Evolutionary conservation across 2,888 invertebrate genomes (phyloP).

Genomic region (Orthosia gracilis): DNA sequence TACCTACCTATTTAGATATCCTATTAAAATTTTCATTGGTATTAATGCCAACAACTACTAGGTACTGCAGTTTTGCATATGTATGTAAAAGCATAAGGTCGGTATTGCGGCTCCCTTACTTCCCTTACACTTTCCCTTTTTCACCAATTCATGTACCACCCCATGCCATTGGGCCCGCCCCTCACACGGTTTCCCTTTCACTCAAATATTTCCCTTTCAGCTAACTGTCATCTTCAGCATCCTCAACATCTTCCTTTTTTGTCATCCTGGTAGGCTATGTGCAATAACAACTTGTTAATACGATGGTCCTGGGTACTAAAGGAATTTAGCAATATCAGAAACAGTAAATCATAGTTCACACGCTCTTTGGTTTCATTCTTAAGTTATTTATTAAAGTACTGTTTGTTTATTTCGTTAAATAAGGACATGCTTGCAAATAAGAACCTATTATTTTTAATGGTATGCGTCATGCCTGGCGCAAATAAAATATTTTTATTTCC

Average conservation of each 20-base stretch:
- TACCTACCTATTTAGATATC: too few relatives aligned
- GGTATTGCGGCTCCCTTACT: neutral
- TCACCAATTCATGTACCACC: neutral
- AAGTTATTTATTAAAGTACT: neutral
- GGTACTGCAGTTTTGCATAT: neutral
- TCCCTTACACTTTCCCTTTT: neutral
- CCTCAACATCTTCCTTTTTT: conserved; percentile 9
- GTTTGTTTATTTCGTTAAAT: too few relatives aligned
- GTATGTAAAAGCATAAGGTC: neutral
- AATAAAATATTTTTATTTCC: too few relatives aligned
- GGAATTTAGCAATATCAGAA: conserved; percentile 10
- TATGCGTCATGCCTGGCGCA: too few relatives aligned
- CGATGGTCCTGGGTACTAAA: neutral
- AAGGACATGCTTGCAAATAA: too few relatives aligned
- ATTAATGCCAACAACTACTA: neutral
- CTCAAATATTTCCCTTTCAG: conserved; percentile 24
- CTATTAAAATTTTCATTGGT: neutral
- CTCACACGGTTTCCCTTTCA: conserved; percentile 22
- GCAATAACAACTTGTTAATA: conserved; percentile 44
- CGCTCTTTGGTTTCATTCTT: neutral
- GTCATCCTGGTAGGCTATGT: conserved; percentile 46
- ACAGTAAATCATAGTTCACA: neutral
- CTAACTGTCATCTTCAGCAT: neutral
- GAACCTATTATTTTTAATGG: too few relatives aligned
- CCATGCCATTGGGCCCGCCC: neutral